phyloP scores from a whole-genome alignment of 1,140 invertebrate species.

The Heliconius hermathena region DNA sequence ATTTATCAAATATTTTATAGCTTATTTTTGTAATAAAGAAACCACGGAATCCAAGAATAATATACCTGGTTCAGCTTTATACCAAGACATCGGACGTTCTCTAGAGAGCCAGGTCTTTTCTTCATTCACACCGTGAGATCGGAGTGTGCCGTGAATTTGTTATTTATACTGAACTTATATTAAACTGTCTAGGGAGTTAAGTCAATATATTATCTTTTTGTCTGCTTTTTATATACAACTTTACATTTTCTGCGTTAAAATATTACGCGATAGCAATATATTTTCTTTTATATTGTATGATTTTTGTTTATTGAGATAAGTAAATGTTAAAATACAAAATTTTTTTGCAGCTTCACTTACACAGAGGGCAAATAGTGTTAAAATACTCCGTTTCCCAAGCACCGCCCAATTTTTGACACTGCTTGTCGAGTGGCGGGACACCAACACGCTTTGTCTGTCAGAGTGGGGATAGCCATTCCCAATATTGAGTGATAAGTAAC shows the following conservation, averaged over 20 bases:
- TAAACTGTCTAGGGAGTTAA: conserved; percentile 14
- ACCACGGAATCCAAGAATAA: conserved; percentile 4
- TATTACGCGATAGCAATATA: background rate
- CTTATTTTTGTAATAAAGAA: conserved; percentile 6
- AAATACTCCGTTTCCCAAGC: too few relatives aligned
- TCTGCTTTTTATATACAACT: background rate
- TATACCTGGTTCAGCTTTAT: conserved; percentile 18
- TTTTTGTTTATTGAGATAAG: background rate
- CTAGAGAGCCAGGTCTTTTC: conserved; percentile 16
- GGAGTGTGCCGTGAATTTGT: conserved; percentile 19
- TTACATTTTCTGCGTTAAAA: conserved; percentile 8
- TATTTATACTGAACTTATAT: conserved; percentile 23
- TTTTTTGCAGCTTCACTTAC: too few relatives aligned
- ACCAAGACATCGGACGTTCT: conserved; percentile 24
- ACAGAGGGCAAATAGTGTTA: too few relatives aligned
- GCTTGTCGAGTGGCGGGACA: too few relatives aligned
- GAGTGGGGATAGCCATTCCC: too few relatives aligned
- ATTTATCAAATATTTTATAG: background rate
- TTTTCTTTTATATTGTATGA: background rate
- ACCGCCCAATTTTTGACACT: too few relatives aligned
- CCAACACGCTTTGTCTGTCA: too few relatives aligned
- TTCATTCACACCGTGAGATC: conserved; percentile 22
- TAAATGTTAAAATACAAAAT: too few relatives aligned
- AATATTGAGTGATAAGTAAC: too few relatives aligned
- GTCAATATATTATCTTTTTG: conserved; percentile 13